These are phyloP conservation scores for Zootoca vivipara DNA, from an alignment of 2,113 vertebrate species.

Conservation along the genomic window DNA sequence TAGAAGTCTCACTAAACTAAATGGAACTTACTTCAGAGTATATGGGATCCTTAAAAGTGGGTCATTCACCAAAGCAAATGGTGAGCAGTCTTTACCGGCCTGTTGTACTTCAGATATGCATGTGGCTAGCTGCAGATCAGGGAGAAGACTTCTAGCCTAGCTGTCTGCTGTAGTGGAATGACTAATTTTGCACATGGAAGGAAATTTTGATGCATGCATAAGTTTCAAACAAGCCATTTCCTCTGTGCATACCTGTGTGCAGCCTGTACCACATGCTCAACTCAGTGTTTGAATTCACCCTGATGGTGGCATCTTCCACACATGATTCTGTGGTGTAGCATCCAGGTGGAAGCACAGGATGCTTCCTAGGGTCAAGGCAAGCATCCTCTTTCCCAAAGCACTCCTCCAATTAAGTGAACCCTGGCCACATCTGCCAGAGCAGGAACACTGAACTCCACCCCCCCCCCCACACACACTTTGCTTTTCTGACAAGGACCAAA, in stretches of 20 bases:
- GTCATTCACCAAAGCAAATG: neutral
- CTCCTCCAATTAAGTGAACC: neutral
- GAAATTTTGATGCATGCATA: neutral
- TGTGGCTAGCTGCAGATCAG: no score
- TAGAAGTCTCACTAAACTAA: neutral
- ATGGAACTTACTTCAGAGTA: neutral
- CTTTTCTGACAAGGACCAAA: neutral
- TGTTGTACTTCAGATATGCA: neutral
- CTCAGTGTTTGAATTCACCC: neutral
- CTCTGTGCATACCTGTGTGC: neutral
- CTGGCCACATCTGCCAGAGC: neutral
- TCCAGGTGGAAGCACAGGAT: neutral
- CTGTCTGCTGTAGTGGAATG: neutral
- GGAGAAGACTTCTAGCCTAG: neutral
- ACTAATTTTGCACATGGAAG: neutral
- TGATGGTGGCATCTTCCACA: neutral
- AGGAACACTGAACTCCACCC: neutral
- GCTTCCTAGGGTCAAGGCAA: neutral
- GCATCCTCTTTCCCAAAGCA: neutral
- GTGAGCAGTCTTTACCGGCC: neutral
- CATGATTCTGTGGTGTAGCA: neutral
- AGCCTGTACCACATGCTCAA: neutral
- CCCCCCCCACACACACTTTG: neutral
- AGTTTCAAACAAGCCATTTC: neutral
- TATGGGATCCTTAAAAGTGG: neutral